Evolutionary conservation across 2,797 vertebrate genomes (phyloP).

Genomic region (Neosilurus mollespiculum): DNA sequence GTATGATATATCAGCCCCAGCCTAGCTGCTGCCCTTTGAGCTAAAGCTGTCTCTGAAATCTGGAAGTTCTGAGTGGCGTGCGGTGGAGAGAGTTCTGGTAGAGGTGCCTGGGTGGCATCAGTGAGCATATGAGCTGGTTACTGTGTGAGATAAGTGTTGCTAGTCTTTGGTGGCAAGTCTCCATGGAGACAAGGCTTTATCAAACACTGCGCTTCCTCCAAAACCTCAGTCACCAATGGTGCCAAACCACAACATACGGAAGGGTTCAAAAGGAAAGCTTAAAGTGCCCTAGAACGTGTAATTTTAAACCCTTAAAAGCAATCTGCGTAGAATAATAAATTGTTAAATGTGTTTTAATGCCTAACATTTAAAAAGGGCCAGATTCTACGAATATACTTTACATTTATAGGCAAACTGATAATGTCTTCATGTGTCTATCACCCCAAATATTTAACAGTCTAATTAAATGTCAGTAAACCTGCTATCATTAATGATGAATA

Average conservation of each 20-base stretch:
- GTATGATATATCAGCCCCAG: slow-evolving; percentile 34
- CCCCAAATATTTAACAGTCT: not conserved
- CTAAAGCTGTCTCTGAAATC: slow-evolving; percentile 20
- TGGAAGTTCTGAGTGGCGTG: slow-evolving; percentile 1
- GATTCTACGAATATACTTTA: not conserved
- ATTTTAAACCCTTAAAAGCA: slow-evolving; percentile 13
- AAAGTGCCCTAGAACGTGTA: not conserved
- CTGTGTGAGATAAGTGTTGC: slow-evolving; percentile 53
- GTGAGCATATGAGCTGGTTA: slow-evolving; percentile 25
- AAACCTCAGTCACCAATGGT: slow-evolving; percentile 8
- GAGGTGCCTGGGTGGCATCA: slow-evolving; percentile 34
- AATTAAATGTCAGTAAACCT: not conserved
- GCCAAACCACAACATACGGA: slow-evolving; percentile 18
- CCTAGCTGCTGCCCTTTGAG: slow-evolving; percentile 9
- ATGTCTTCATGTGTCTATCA: not conserved
- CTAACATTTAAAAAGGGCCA: not conserved
- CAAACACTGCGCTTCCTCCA: slow-evolving; percentile 36
- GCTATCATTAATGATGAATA: not conserved
- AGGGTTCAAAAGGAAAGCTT: slow-evolving; percentile 8
- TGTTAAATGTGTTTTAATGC: slow-evolving; percentile 21
- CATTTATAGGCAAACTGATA: not conserved
- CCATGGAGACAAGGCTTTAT: slow-evolving; percentile 48
- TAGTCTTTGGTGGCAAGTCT: slow-evolving; percentile 29
- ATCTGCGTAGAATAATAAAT: slow-evolving; percentile 34
- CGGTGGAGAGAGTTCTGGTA: slow-evolving; percentile 1